Conservation (phyloP, 1,140 invertebrate genomes). For the Pteromalus puparum region DNA sequence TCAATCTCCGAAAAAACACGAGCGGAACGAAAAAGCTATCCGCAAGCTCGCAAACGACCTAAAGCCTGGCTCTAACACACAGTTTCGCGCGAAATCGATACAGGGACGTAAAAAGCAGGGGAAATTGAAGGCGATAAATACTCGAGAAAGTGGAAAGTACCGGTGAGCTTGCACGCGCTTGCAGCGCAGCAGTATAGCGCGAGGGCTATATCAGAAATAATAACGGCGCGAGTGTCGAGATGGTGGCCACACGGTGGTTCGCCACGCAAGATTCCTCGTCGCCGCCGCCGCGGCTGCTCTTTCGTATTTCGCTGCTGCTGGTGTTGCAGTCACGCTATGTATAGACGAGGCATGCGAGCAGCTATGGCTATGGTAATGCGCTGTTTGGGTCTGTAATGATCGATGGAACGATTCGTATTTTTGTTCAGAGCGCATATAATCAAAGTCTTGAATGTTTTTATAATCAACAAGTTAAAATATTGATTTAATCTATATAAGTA, state of each 20-base stretch:
- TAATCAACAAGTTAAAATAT: no score
- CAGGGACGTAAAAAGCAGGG: slow-evolving; percentile 23
- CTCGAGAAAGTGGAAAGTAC: background rate
- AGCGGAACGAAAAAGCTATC: no score
- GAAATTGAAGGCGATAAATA: slow-evolving; percentile 41
- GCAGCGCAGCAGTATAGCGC: background rate
- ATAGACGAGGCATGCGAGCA: background rate
- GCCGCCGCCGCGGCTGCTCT: background rate
- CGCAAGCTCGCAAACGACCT: no score
- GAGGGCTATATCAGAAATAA: slow-evolving; percentile 28
- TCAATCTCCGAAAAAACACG: no score
- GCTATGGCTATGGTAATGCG: background rate
- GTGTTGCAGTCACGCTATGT: background rate
- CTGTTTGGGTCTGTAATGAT: background rate
- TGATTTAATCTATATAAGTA: no score
- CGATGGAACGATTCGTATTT: background rate
- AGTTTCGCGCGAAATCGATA: background rate
- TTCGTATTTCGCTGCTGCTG: background rate
- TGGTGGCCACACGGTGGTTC: slow-evolving; percentile 47
- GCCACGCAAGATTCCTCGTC: slow-evolving; percentile 58
- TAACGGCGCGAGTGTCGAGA: slow-evolving; percentile 38
- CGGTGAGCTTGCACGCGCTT: background rate
- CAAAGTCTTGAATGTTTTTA: no score
- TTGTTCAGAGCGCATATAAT: no score
- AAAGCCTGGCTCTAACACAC: no score